Percentiles rank a stretch among this genome's conserved stretches.
Evolutionary conservation across 2,888 invertebrate genomes (phyloP).

Genomic region (Furcula furcula): DNA sequence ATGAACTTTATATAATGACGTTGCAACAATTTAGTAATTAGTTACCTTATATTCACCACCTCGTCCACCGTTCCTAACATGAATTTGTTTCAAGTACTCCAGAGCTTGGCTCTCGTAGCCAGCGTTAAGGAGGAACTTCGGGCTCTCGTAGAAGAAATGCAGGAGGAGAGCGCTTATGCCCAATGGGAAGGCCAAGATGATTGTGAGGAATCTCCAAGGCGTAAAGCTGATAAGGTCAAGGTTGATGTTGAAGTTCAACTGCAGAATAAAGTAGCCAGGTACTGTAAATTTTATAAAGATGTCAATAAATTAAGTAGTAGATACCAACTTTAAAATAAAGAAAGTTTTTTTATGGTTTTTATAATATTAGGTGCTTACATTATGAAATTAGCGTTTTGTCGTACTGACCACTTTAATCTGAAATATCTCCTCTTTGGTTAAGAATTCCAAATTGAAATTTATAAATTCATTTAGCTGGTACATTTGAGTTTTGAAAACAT

Average conservation of each 20-base stretch:
- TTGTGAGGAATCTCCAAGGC: slow-evolving; percentile 43
- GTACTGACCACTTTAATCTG: too few species aligned
- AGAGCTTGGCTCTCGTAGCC: slow-evolving; percentile 81
- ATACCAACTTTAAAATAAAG: too few species aligned
- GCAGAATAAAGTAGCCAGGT: slow-evolving; percentile 33
- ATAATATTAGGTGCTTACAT: too few species aligned
- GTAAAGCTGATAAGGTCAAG: slow-evolving; percentile 35
- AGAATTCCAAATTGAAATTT: too few species aligned
- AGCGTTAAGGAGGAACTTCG: slow-evolving; percentile 84
- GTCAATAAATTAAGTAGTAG: too few species aligned
- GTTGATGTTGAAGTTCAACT: slow-evolving; percentile 30
- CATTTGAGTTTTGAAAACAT: too few species aligned
- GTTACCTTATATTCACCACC: slow-evolving; percentile 31
- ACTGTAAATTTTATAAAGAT: too few species aligned
- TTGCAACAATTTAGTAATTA: not conserved
- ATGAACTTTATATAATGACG: not conserved
- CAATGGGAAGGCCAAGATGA: slow-evolving; percentile 74
- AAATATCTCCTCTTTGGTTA: too few species aligned
- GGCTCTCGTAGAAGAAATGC: slow-evolving; percentile 84
- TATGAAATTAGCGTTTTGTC: too few species aligned
- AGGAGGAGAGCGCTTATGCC: slow-evolving; percentile 77
- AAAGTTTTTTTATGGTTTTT: too few species aligned
- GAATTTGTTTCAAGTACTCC: slow-evolving; percentile 78
- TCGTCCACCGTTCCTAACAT: slow-evolving; percentile 67
- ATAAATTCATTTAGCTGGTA: too few species aligned